Evolutionary conservation across 2,888 invertebrate genomes (phyloP), one percentile per base, ranked within the genome.

Genomic region (Diabrotica balteata): DNA sequence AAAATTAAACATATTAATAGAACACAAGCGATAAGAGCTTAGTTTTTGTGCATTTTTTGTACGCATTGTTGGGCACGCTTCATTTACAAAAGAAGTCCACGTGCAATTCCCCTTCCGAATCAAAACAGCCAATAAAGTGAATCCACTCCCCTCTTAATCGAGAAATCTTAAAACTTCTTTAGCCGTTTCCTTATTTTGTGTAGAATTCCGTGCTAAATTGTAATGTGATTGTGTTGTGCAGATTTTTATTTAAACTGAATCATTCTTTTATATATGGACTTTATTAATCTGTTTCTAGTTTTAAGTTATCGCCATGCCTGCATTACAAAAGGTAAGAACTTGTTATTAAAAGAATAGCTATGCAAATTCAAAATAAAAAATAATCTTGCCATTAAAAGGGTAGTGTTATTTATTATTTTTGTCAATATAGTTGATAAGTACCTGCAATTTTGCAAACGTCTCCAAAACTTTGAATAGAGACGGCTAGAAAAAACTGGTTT

Each of bases 241-340:
- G 49, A 68, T 57, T 67, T 63, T 59, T 57, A 47, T 68, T 59
- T 52, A 54, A 62, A 54, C 57, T 57, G 60, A 54, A 47, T 64
- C 63, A 52, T 55, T 32, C 61, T 71, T 71, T 68, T 54, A 69
- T 59, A 44, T 66, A 72, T 66, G 67, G 68, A 67, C 64, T 60
- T 7, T 61, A 7, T 45, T 17, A 50, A 44, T 42, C 46, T 49
- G 54, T 42, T 50, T 46, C 61, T 52, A 17, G 57, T 51, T 52
- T 22, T n/a, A 68, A 55, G 54, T 44, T 22, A 64, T 57, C n/a
- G 53, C 17, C 50, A 75, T 75, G 75, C 73, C 73, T 62, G 71
- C 72, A 60, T 70, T 75, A 49, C 72, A 75, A 59, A 73, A 71
- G 61, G 73, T 73, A 63, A 70, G 70, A 59, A 8, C 32, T 60